phyloP scores from a whole-genome alignment of 2,888 invertebrate species.

The Leucoma salicis region DNA sequence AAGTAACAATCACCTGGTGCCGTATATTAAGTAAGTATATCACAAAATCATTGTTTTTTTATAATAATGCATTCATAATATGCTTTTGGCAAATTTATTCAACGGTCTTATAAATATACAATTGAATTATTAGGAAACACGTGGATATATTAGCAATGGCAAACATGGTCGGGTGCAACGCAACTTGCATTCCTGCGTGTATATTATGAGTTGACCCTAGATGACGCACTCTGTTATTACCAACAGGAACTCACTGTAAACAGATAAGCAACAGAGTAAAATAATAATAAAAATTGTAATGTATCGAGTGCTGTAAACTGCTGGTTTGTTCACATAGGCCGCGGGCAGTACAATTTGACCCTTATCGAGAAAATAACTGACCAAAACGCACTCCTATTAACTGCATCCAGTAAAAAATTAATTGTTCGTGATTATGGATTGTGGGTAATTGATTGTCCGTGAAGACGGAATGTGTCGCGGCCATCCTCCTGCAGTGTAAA shows the following conservation, averaged over 20 bases:
- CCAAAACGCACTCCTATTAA: slow-evolving; percentile 69
- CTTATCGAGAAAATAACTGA: slow-evolving; percentile 76
- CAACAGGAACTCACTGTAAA: slow-evolving; percentile 46
- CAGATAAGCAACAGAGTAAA: slow-evolving; percentile 56
- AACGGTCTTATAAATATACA: too few species aligned
- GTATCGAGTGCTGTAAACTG: slow-evolving; percentile 66
- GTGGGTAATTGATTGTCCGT: slow-evolving; percentile 68
- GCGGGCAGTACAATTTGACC: slow-evolving; percentile 71
- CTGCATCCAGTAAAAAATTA: slow-evolving; percentile 65
- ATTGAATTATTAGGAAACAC: too few species aligned
- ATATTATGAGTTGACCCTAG: too few species aligned
- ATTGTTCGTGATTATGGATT: slow-evolving; percentile 74
- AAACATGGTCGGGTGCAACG: too few species aligned
- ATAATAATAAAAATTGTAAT: slow-evolving; percentile 65
- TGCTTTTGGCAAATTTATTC: too few species aligned
- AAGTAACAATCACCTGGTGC: too few species aligned
- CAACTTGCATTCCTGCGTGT: too few species aligned
- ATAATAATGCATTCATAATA: too few species aligned
- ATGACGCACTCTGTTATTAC: slow-evolving; percentile 46
- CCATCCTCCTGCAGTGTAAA: slow-evolving; percentile 43
- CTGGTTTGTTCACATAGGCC: slow-evolving; percentile 69
- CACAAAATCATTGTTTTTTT: too few species aligned
- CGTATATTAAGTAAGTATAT: too few species aligned
- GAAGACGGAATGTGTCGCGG: slow-evolving; percentile 53
- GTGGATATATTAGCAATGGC: too few species aligned